These are phyloP conservation scores for Ormyrus labotus DNA, from an alignment of 2,888 invertebrate genomes.

Conservation along the genomic window DNA sequence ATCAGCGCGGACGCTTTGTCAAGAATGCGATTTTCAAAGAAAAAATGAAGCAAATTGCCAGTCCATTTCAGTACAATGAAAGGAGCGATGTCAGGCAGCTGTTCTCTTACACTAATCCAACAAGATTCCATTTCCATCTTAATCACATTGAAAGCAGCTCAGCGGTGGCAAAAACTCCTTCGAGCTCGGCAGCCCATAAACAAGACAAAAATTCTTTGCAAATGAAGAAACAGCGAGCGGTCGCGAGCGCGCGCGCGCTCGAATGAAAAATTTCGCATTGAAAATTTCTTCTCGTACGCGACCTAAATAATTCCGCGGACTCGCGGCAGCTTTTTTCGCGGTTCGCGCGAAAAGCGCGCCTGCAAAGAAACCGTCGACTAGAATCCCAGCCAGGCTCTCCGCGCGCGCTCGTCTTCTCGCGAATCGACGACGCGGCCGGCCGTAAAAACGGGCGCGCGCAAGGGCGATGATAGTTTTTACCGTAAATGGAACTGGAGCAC, in stretches of 20 bases:
- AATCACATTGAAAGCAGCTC: background rate
- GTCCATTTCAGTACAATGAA: too few relatives aligned
- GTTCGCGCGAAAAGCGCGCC: background rate
- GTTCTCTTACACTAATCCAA: constrained; percentile 18
- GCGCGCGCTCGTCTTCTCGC: too few relatives aligned
- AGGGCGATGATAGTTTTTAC: constrained; percentile 63
- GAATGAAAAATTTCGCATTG: constrained; percentile 1
- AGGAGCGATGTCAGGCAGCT: too few relatives aligned
- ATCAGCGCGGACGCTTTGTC: too few relatives aligned
- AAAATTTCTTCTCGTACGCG: constrained; percentile 44
- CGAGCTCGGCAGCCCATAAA: background rate
- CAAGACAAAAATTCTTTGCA: constrained; percentile 26
- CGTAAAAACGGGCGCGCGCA: background rate
- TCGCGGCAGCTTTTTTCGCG: constrained; percentile 22
- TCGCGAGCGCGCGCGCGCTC: background rate
- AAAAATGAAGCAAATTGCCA: too few relatives aligned
- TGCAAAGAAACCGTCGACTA: too few relatives aligned
- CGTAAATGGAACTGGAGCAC: constrained; percentile 73
- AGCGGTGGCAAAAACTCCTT: constrained; percentile 19
- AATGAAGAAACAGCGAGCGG: constrained; percentile 33
- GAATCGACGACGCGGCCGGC: too few relatives aligned
- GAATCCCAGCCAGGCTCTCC: too few relatives aligned
- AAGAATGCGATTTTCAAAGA: too few relatives aligned
- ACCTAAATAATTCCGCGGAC: constrained; percentile 49
- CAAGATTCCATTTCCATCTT: constrained; percentile 28